These are phyloP conservation scores for Mastigias papua DNA, from an alignment of 30 jellyfish, hydroid and myxozoan species.

Conservation along the genomic window DNA sequence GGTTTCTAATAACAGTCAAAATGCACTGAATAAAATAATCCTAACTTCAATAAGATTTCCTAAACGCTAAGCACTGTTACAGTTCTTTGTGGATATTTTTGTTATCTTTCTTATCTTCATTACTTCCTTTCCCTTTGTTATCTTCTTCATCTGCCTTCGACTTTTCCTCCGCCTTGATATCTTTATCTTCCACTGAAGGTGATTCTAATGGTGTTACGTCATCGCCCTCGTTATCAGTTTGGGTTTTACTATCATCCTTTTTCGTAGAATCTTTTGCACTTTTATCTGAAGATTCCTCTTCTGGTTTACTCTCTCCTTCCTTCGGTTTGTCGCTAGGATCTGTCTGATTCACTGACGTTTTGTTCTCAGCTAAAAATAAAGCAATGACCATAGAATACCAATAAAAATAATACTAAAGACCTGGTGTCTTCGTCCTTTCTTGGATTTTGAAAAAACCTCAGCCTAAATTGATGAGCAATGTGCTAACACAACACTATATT, in stretches of 20 bases:
- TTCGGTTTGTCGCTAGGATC: constrained; percentile 23
- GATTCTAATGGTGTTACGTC: constrained; percentile 40
- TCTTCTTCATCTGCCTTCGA: constrained; percentile 12
- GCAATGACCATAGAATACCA: too few species aligned
- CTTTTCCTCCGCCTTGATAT: background rate
- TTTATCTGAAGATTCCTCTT: constrained; percentile 22
- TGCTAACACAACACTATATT: too few species aligned
- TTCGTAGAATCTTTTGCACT: background rate
- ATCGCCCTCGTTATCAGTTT: constrained; percentile 4
- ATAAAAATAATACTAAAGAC: background rate
- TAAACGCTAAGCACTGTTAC: constrained; percentile 44
- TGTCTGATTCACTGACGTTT: constrained; percentile 51
- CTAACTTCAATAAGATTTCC: constrained; percentile 33
- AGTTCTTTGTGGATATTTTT: constrained; percentile 66
- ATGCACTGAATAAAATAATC: background rate
- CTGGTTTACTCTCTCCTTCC: constrained; percentile 15
- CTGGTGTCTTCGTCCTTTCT: background rate
- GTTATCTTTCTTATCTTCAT: constrained; percentile 19
- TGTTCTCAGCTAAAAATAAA: constrained; percentile 48
- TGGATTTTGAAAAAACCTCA: too few species aligned
- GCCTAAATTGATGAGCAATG: too few species aligned
- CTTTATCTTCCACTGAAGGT: constrained; percentile 51
- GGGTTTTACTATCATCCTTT: constrained; percentile 2
- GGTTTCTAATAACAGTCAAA: background rate
- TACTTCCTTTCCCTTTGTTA: constrained; percentile 4